Evolutionary conservation across 2,797 vertebrate genomes (phyloP), one percentile per base, ranked within the genome.

Genomic region (Chaetodon trifasciatus): DNA sequence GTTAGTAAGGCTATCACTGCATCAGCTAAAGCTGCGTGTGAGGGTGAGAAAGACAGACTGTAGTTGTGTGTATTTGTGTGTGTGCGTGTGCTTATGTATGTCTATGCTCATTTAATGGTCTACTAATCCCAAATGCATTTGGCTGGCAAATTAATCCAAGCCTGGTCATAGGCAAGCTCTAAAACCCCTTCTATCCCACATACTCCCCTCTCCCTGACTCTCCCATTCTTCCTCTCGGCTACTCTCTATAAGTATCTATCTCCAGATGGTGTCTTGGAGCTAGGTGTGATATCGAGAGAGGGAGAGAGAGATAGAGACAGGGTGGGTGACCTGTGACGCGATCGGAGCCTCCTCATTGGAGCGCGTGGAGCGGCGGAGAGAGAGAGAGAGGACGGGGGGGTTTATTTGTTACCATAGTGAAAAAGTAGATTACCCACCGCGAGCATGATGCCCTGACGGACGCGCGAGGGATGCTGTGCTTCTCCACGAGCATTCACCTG

Each of bases 41-140:
- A 74, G 84, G 60, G 76, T 10, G 40, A 4, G 46, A 21, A 6
- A 17, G 50, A 55, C 12, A 46, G 28, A 50, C 2, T 37, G 62
- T 68, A 50, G 69, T 46, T 42, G 28, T 69, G 7, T 61, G n/a
- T 72, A 47, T 73, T 28, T 8, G 53, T 77, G 76, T 63, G 58
- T 49, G 17, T 56, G 57, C 55, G 53, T 64, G 47, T 71, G 70
- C 70, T 35, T 67, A 52, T 58, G 72, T 81, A 61, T 81, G 81
- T 65, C 40, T 82, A 78, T 93, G 90, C 81, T 84, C 93, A 93
- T 93, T 95, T 95, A 95, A 94, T 95, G 94, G 94, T 88, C 78
- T 73, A 85, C 94, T 96, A 96, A 96, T 95, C 94, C 92, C 86
- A 92, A 91, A 92, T 89, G 93, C 94, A 93, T 92, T 95, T 95